Evolutionary conservation across 2,888 invertebrate species (phyloP).

Genomic region (Augiades crinisus): DNA sequence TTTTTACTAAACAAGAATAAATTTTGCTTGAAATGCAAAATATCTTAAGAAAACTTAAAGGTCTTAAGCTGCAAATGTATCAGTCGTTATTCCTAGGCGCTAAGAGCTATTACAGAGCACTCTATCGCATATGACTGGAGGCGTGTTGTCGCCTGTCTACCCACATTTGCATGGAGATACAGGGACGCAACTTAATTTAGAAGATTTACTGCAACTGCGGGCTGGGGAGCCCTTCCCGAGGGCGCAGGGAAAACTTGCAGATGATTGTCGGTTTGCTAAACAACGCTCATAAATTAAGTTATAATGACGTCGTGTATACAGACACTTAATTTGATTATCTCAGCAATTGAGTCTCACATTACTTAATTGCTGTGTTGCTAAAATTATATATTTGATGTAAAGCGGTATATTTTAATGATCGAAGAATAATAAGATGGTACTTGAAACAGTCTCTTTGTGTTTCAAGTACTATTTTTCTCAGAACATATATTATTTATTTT

Average conservation of each 20-base stretch:
- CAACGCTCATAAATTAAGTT: slow-evolving; percentile 21
- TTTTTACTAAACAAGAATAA: not conserved
- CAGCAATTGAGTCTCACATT: not conserved
- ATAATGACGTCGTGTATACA: slow-evolving; percentile 1
- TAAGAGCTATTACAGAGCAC: slow-evolving; percentile 19
- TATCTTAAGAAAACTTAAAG: slow-evolving; percentile 15
- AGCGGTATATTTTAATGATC: too few relatives aligned
- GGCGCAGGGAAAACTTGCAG: not conserved
- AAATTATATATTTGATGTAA: too few relatives aligned
- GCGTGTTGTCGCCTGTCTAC: slow-evolving; percentile 34
- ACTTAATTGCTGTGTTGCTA: not conserved
- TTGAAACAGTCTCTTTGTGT: too few relatives aligned
- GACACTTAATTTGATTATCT: not conserved
- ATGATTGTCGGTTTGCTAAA: slow-evolving; percentile 14
- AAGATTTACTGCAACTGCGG: slow-evolving; percentile 36
- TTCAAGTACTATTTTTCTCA: too few relatives aligned
- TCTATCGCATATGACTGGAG: slow-evolving; percentile 2
- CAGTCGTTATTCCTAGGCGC: slow-evolving; percentile 11
- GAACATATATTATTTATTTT: too few relatives aligned
- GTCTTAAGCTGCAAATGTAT: slow-evolving; percentile 1
- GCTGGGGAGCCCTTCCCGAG: not conserved
- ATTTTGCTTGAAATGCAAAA: not conserved
- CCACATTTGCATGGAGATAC: slow-evolving; percentile 42
- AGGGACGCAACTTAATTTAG: slow-evolving; percentile 40
- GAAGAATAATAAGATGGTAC: too few relatives aligned